Percentiles rank a stretch among this genome's conserved stretches.
phyloP scores from a whole-genome alignment of 2,888 invertebrate genomes.

The Andrena haemorrhoa region DNA sequence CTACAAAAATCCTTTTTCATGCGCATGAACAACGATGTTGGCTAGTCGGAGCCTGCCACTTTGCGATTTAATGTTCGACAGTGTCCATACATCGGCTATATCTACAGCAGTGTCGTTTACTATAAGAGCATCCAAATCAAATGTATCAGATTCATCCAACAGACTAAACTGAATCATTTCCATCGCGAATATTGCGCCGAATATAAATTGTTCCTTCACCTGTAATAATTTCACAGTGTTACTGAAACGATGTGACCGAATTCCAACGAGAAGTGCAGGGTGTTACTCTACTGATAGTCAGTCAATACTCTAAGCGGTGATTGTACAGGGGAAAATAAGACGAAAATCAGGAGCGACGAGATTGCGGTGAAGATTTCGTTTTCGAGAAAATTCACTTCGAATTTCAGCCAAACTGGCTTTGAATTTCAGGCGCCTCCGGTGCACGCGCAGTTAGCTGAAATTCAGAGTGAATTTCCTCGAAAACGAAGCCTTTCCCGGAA shows the following conservation, averaged over 20 bases:
- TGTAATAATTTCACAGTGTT: slow-evolving; percentile 50
- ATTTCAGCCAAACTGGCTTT: no score
- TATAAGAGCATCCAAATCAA: slow-evolving; percentile 86
- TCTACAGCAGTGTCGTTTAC: slow-evolving; percentile 86
- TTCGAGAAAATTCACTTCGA: no score
- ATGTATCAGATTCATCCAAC: slow-evolving; percentile 87
- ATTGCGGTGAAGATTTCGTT: no score
- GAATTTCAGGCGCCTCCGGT: no score
- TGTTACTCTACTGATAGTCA: no score
- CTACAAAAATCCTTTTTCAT: slow-evolving; percentile 88
- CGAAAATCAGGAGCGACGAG: no score
- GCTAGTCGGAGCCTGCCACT: slow-evolving; percentile 88
- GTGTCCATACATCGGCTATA: slow-evolving; percentile 89
- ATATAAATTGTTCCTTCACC: slow-evolving; percentile 86
- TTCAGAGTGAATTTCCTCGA: no score
- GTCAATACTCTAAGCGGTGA: no score
- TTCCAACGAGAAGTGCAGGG: neutral
- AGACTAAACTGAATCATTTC: slow-evolving; percentile 87
- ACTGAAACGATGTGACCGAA: neutral
- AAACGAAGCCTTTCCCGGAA: no score
- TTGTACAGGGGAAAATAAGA: no score
- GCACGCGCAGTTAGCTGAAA: no score
- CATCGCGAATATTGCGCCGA: slow-evolving; percentile 87
- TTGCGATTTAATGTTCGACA: slow-evolving; percentile 87
- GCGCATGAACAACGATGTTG: slow-evolving; percentile 88